Percentiles rank a stretch among this genome's conserved stretches.
These are phyloP conservation scores for Rhinoderma darwinii DNA, from an alignment of 2,113 vertebrate species.

Conservation along the genomic window DNA sequence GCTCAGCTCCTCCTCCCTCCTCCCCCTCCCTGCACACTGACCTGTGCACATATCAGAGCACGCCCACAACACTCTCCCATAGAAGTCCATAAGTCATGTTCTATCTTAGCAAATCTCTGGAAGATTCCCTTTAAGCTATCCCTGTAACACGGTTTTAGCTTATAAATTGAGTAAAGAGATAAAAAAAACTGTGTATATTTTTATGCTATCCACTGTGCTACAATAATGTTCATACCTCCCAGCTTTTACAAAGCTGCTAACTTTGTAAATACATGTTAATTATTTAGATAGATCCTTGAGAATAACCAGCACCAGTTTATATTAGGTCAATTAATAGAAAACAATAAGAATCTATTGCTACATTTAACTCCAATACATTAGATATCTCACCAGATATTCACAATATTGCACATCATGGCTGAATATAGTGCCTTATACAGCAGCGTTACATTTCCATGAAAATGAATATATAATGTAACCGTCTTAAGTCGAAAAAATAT, in stretches of 20 bases:
- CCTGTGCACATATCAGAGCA: background rate
- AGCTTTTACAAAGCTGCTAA: background rate
- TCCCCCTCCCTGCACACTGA: background rate
- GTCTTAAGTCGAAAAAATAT: background rate
- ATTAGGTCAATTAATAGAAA: background rate
- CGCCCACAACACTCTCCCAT: too few relatives aligned
- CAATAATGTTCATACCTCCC: constrained; percentile 12
- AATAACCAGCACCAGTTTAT: constrained; percentile 11
- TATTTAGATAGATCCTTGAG: constrained; percentile 18
- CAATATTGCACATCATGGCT: constrained; percentile 37
- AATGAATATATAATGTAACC: background rate
- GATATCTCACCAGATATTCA: background rate
- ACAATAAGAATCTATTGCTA: background rate
- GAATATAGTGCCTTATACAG: constrained; percentile 56
- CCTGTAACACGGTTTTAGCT: background rate
- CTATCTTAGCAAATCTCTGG: background rate
- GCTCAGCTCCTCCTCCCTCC: background rate
- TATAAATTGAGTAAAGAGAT: background rate
- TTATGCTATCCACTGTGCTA: constrained; percentile 17
- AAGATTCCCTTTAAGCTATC: background rate
- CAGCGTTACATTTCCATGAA: constrained; percentile 9
- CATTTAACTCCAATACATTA: constrained; percentile 5
- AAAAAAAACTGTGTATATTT: constrained; percentile 1
- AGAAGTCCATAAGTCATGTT: background rate
- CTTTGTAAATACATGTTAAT: constrained; percentile 17